Conservation (phyloP, 2,797 vertebrate genomes). For the Zalophus californianus region DNA sequence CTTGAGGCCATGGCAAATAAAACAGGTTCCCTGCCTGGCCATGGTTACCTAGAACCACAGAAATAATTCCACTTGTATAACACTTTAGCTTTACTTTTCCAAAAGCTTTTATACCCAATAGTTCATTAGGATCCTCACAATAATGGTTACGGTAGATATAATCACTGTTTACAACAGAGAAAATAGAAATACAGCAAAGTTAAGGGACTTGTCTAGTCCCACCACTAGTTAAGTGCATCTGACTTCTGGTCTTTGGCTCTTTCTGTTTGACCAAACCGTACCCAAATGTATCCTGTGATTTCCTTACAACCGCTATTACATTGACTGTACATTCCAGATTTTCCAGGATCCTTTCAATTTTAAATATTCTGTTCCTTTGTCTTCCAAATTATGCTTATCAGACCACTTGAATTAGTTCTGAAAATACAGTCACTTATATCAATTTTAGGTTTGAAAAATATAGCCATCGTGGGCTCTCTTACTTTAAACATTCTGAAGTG, state of each 20-base stretch:
- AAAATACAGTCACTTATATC: neutral
- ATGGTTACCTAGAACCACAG: neutral
- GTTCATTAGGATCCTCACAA: neutral
- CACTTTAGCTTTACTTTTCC: neutral
- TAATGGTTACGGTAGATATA: neutral
- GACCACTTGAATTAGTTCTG: neutral
- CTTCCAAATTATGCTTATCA: constrained; percentile 1
- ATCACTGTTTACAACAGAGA: neutral
- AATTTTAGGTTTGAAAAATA: neutral
- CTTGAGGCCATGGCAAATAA: neutral
- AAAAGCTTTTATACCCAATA: neutral
- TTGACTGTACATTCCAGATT: neutral
- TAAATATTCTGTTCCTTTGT: neutral
- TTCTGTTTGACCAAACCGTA: neutral
- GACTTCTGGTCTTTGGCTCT: neutral
- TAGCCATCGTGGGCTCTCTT: neutral
- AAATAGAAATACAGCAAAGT: neutral
- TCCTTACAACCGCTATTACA: neutral
- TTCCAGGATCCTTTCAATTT: neutral
- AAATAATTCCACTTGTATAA: neutral
- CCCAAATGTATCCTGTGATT: neutral
- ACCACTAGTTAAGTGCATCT: neutral
- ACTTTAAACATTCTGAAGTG: neutral
- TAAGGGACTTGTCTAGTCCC: neutral
- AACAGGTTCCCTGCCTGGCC: neutral